Evolutionary conservation across 2,888 invertebrate species (phyloP), one percentile per base, ranked within the genome.

Genomic region (Brenthis hecate): DNA sequence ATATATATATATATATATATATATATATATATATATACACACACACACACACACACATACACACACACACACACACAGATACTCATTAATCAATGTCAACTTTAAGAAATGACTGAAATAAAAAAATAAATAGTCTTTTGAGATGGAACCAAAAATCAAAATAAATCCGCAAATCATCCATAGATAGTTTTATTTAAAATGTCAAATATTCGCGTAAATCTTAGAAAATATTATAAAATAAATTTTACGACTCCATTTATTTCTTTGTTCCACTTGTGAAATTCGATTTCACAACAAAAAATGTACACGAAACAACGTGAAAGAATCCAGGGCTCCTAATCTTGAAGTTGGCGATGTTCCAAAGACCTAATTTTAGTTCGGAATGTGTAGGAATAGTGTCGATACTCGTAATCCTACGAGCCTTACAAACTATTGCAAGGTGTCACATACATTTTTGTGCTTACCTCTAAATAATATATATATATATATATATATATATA

Each of bases 281-380:
- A 71, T 68, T 61, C 71, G 65, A 68, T 71, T 68, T 32, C 50
- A 36, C n/a, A 32, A 36, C 14, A 55, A 57, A 67, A 65, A 70
- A 61, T 61, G 23, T 36, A 63, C 48, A 62, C 43, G 54, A 61
- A 43, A 61, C 56, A 60, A 60, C 66, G 71, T 56, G 63, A 65
- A 65, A 56, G 71, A 64, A 66, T 60, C 66, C 65, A 19, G 62
- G 61, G 56, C 48, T 51, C 65, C 63, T 66, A 71, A 71, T 65
- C 65, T 71, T 68, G 68, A 43, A 67, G 65, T 69, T 73, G 73
- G 73, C 72, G 55, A 53, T 61, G 28, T 56, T 73, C 73, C 73
- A 73, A 67, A 61, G 58, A 69, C 72, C 70, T 70, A 70, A 72
- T 72, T 72, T 65, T 65, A 56, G 48, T 58, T 66, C 61, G 58